Evolutionary conservation across 2,888 invertebrate species (phyloP).

Genomic region (Eudasyphora cyanicolor): DNA sequence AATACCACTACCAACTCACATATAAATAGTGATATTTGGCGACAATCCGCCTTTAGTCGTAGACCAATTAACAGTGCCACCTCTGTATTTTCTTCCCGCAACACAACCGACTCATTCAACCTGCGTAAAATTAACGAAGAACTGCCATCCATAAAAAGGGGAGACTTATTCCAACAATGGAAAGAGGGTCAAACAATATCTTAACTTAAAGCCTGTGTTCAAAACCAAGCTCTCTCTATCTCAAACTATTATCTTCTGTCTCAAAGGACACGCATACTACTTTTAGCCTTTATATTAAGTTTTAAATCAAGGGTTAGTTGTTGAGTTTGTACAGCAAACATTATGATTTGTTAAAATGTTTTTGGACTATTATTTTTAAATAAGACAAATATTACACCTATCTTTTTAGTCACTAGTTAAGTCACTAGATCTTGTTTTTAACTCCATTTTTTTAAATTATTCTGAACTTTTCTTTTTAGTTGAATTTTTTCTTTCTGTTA

Average conservation of each 20-base stretch:
- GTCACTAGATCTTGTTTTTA: neutral
- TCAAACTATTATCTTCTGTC: neutral
- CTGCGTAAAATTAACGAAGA: constrained; percentile 71
- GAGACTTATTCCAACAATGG: constrained; percentile 70
- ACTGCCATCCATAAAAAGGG: constrained; percentile 69
- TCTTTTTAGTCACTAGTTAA: neutral
- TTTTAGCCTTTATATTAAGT: neutral
- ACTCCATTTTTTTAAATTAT: neutral
- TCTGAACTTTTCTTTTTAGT: constrained; percentile 6
- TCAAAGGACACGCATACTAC: neutral
- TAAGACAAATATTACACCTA: neutral
- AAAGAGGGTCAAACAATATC: constrained; percentile 68
- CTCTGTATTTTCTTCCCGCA: constrained; percentile 16
- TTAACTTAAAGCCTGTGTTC: constrained; percentile 51
- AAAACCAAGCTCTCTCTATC: neutral
- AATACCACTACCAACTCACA: constrained; percentile 7
- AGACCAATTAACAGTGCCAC: constrained; percentile 34
- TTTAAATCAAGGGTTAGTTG: neutral
- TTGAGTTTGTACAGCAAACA: constrained; percentile 2
- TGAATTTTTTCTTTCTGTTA: constrained; percentile 16
- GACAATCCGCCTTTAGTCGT: constrained; percentile 40
- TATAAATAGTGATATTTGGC: constrained; percentile 51
- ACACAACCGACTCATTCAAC: constrained; percentile 69
- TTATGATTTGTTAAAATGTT: constrained; percentile 3
- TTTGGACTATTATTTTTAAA: neutral